Conservation (phyloP, 2,797 vertebrate genomes). For the Sarcophilus harrisii region DNA sequence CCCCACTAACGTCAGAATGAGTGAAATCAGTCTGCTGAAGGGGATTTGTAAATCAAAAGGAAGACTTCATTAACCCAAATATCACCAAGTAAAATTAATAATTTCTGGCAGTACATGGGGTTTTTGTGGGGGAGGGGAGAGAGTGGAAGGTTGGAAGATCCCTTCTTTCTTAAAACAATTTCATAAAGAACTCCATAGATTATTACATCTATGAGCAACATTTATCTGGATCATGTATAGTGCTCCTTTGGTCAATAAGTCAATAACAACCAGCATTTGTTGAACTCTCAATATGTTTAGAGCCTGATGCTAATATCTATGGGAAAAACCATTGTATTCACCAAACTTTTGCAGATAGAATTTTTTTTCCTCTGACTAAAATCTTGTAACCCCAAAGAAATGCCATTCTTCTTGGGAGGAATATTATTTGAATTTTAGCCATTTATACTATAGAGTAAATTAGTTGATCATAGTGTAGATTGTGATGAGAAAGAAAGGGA, state of each 20-base stretch:
- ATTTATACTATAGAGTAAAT: conserved; percentile 8
- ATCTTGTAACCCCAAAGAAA: not conserved
- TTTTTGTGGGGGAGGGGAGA: not conserved
- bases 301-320: not conserved
- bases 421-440: not conserved
- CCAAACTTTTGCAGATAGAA: not conserved
- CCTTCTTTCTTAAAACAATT: not conserved
- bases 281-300: not conserved
- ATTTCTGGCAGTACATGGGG: conserved; percentile 10
- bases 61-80: not conserved
- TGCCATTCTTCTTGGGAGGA: not conserved
- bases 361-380: not conserved
- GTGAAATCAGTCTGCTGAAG: not conserved
- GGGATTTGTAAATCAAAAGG: conserved; percentile 34
- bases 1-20: not conserved
- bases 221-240: not conserved
- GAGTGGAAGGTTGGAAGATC: not conserved
- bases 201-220: not conserved
- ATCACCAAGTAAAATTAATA: not conserved
- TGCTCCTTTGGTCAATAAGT: not conserved
- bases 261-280: not conserved
- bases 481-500: conserved; percentile 20
- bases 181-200: not conserved
- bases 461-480: conserved; percentile 24
- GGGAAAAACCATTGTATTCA: not conserved